phyloP scores from a whole-genome alignment of 2,888 invertebrate genomes.

The Andricus quercusramuli region DNA sequence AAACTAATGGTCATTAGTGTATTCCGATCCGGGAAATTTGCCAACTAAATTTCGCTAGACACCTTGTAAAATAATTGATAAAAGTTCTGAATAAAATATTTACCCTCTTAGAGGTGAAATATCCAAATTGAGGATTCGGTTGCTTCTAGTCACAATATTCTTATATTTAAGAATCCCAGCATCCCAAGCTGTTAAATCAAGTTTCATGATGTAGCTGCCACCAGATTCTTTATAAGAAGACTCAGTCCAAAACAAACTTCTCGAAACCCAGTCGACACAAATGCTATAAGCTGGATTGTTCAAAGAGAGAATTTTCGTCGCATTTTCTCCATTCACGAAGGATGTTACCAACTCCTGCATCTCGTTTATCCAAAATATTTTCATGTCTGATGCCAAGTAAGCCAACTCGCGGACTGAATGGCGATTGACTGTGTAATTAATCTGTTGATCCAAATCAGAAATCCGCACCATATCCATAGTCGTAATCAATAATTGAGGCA shows the following conservation, averaged over 20 bases:
- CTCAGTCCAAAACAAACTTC: constrained; percentile 91
- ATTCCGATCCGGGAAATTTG: too few species aligned
- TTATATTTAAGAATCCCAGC: constrained; percentile 80
- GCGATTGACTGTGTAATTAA: constrained; percentile 82
- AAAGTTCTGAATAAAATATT: constrained; percentile 36
- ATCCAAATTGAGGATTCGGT: constrained; percentile 85
- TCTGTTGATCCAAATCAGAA: constrained; percentile 87
- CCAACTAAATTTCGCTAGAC: too few species aligned
- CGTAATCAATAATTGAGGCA: constrained; percentile 89
- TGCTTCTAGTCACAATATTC: constrained; percentile 81
- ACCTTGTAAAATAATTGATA: neutral
- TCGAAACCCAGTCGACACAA: constrained; percentile 92
- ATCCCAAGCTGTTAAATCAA: constrained; percentile 82
- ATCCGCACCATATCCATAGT: constrained; percentile 87
- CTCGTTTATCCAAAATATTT: constrained; percentile 91
- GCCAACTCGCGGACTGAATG: constrained; percentile 86
- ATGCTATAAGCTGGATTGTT: constrained; percentile 84
- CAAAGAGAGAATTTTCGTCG: constrained; percentile 81
- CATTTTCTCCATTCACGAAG: constrained; percentile 81
- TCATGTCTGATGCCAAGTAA: constrained; percentile 85
- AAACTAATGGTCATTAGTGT: too few species aligned
- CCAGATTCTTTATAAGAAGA: constrained; percentile 77
- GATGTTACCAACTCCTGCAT: constrained; percentile 85
- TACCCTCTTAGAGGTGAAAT: constrained; percentile 88
- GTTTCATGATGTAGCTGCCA: constrained; percentile 82